Evolutionary conservation across 2,113 vertebrate species (phyloP).

Genomic region (Elachura formosa): DNA sequence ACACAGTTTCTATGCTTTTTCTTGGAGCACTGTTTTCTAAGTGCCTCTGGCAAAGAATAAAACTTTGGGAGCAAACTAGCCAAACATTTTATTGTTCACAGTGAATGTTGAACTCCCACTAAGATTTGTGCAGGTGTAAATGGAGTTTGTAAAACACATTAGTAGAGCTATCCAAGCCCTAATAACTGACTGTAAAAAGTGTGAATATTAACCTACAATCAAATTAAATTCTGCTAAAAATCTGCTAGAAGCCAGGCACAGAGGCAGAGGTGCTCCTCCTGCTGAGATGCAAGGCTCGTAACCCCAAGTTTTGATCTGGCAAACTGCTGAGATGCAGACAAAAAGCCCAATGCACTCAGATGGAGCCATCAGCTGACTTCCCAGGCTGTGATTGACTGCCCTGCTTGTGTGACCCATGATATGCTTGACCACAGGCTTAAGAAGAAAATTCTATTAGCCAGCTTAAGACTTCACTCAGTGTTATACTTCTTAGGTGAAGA

Average conservation of each 20-base stretch:
- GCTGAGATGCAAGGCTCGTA: conserved; percentile 14
- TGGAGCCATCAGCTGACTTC: background rate
- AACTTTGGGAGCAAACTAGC: background rate
- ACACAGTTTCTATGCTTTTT: background rate
- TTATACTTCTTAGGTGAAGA: background rate
- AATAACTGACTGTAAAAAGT: conserved; percentile 8
- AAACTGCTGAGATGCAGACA: background rate
- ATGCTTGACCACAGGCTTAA: background rate
- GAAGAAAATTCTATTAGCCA: background rate
- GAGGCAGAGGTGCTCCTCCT: background rate
- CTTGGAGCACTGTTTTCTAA: background rate
- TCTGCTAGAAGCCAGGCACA: background rate
- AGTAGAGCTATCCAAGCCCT: background rate
- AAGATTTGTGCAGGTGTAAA: conserved; percentile 50
- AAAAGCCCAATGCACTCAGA: background rate
- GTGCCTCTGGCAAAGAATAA: background rate
- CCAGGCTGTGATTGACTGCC: background rate
- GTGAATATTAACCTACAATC: conserved; percentile 16
- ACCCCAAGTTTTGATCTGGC: background rate
- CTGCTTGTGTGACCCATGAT: background rate
- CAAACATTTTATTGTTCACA: background rate
- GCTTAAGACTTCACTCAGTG: background rate
- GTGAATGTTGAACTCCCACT: background rate
- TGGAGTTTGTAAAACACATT: conserved; percentile 35
- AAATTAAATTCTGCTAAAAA: background rate